A percentile compares a stretch with the other conserved stretches of the same genome.
phyloP scores from a whole-genome alignment of 2,113 vertebrate genomes.

The Nibea albiflora region DNA sequence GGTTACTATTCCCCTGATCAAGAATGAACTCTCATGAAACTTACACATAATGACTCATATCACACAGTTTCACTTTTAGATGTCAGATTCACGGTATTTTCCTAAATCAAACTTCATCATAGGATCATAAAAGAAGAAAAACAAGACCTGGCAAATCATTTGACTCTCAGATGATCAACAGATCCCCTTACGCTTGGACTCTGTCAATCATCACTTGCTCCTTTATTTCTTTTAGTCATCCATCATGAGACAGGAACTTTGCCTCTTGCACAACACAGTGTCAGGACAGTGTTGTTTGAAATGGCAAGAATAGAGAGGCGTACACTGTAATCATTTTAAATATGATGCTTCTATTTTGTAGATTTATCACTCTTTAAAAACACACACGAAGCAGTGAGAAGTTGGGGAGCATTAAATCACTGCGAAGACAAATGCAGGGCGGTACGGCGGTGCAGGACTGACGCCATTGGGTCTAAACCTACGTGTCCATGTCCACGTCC shows the following conservation, averaged over 20 bases:
- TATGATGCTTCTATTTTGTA: slow-evolving; percentile 7
- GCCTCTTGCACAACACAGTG: slow-evolving; percentile 6
- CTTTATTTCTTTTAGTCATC: neutral
- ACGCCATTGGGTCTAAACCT: neutral
- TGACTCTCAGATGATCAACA: neutral
- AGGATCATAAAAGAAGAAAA: neutral
- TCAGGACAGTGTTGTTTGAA: neutral
- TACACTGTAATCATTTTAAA: neutral
- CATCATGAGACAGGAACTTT: slow-evolving; percentile 22
- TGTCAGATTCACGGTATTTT: too few species aligned
- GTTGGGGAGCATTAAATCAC: neutral
- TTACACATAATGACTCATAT: neutral
- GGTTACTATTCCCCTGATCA: neutral
- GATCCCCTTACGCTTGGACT: neutral
- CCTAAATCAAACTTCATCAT: neutral
- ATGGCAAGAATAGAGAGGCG: neutral
- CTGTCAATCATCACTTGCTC: slow-evolving; percentile 15
- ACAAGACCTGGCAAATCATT: neutral
- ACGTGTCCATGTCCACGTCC: too few species aligned
- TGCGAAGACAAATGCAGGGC: neutral
- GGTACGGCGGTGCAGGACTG: too few species aligned
- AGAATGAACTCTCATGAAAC: neutral
- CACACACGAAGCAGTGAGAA: neutral
- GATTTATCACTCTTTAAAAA: neutral
- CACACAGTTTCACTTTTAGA: neutral